These are phyloP conservation scores for Cygnus olor DNA, from an alignment of 2,797 vertebrate genomes.

Conservation along the genomic window DNA sequence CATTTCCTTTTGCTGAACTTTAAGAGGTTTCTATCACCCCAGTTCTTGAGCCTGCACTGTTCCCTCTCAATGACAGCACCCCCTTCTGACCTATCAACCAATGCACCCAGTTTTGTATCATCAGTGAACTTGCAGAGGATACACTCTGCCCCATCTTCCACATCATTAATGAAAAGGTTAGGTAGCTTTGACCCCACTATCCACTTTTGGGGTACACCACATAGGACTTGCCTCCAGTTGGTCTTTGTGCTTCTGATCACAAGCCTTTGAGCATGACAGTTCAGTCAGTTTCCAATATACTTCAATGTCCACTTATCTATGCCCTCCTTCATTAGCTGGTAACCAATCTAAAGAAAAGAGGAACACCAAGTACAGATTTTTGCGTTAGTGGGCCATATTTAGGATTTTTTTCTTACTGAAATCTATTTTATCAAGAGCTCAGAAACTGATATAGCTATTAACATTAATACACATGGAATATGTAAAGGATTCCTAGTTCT, in stretches of 20 bases:
- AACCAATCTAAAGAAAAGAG: neutral
- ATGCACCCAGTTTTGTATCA: neutral
- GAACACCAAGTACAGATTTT: neutral
- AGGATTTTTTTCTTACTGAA: neutral
- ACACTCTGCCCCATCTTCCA: neutral
- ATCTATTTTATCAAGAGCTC: neutral
- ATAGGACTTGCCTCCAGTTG: neutral
- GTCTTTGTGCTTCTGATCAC: neutral
- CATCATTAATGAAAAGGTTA: neutral
- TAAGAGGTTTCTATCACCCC: neutral
- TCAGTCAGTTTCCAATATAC: neutral
- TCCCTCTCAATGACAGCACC: neutral
- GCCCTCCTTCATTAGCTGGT: neutral
- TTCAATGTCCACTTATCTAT: rapidly evolving
- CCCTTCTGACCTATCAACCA: rapidly evolving
- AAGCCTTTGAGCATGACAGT: rapidly evolving
- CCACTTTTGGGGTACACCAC: too few relatives aligned
- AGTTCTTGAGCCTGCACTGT: neutral
- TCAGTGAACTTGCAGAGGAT: neutral
- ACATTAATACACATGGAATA: neutral
- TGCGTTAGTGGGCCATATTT: neutral
- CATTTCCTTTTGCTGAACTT: neutral
- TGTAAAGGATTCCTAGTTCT: neutral
- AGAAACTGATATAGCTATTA: neutral
- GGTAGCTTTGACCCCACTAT: neutral